A percentile compares a stretch with the other conserved stretches of the same genome.
phyloP scores from a whole-genome alignment of 2,113 vertebrate species.

The Strix uralensis region DNA sequence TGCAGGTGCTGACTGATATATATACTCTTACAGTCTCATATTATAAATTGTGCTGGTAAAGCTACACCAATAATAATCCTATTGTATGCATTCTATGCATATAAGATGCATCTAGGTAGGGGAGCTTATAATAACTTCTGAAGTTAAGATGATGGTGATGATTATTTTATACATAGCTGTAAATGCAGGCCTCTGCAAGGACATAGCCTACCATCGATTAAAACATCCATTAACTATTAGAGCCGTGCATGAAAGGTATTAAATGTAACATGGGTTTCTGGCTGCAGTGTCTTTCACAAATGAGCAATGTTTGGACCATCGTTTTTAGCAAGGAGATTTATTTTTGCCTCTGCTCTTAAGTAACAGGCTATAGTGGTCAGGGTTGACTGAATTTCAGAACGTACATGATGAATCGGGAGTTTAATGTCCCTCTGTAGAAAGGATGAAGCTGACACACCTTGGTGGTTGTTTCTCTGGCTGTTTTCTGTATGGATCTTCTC shows the following conservation, averaged over 20 bases:
- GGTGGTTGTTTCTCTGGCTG: background rate
- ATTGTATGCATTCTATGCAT: no score
- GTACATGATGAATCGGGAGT: background rate
- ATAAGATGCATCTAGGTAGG: background rate
- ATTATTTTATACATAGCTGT: background rate
- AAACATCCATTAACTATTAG: background rate
- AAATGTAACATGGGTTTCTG: background rate
- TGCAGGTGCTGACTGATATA: background rate
- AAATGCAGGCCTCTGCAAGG: background rate
- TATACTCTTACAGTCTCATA: background rate
- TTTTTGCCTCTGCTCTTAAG: background rate
- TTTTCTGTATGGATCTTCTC: background rate
- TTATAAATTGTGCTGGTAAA: background rate
- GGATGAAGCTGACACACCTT: background rate
- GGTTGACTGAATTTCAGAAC: background rate
- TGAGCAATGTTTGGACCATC: accelerated
- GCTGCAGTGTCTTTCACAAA: background rate
- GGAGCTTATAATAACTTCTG: background rate
- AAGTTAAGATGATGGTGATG: background rate
- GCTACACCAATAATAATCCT: background rate
- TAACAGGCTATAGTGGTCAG: accelerated
- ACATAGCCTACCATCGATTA: background rate
- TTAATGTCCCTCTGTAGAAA: background rate
- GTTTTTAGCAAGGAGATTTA: background rate
- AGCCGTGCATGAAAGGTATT: background rate